Evolutionary conservation across 1,140 invertebrate genomes (phyloP).

Genomic region (Drusus annulatus): DNA sequence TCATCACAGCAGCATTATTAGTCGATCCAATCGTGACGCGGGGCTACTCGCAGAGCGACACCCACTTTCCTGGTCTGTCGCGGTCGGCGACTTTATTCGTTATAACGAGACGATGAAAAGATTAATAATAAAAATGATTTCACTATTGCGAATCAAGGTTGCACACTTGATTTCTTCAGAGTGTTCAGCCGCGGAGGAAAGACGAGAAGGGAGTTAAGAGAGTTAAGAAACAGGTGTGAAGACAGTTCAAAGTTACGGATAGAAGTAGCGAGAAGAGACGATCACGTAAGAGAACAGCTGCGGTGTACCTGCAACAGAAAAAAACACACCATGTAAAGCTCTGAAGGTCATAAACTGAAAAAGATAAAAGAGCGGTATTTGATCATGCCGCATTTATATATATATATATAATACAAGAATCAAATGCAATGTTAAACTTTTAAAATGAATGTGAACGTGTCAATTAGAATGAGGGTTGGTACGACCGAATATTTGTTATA

Average conservation of each 20-base stretch:
- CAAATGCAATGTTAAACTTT: too few species aligned
- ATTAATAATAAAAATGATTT: slow-evolving; percentile 4
- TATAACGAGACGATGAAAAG: neutral
- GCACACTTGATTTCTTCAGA: slow-evolving; percentile 12
- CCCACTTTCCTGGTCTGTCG: neutral
- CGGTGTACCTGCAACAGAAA: slow-evolving; percentile 35
- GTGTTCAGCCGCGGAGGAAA: neutral
- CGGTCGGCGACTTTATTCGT: neutral
- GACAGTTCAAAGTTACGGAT: too few species aligned
- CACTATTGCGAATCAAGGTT: slow-evolving; percentile 15
- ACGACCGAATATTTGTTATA: too few species aligned
- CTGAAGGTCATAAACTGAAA: slow-evolving; percentile 2
- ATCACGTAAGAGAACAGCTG: neutral
- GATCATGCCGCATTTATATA: too few species aligned
- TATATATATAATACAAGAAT: too few species aligned
- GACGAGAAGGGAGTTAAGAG: neutral
- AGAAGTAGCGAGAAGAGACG: neutral
- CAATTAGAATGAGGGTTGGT: too few species aligned
- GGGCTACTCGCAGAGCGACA: too few species aligned
- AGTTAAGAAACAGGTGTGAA: too few species aligned
- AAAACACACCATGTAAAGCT: neutral
- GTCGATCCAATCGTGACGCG: neutral
- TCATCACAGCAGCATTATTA: neutral
- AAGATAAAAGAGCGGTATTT: too few species aligned
- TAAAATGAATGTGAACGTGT: too few species aligned